Conservation (phyloP, 2,888 invertebrate species). For the Lingula anatina region DNA sequence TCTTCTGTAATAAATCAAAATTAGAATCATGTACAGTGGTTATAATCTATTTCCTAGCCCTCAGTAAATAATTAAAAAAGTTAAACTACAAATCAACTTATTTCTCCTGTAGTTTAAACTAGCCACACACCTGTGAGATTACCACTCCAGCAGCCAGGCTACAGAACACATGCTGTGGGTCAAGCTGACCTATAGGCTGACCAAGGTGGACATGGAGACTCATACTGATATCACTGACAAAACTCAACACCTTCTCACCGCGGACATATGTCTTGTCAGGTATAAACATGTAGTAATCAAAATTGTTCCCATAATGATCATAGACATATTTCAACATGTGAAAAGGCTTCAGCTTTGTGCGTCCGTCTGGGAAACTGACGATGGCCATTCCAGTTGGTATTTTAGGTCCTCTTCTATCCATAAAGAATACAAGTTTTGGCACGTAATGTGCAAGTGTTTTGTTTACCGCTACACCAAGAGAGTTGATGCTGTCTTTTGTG, state of each 20-base stretch:
- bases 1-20: too few relatives aligned
- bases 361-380: constrained; percentile 81
- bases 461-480: constrained; percentile 78
- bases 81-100: too few relatives aligned
- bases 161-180: too few relatives aligned
- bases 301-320: constrained; percentile 82
- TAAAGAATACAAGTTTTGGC: constrained; percentile 78
- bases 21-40: too few relatives aligned
- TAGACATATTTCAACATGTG: constrained; percentile 84
- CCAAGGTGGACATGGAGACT: constrained; percentile 80
- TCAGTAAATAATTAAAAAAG: too few relatives aligned
- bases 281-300: constrained; percentile 86
- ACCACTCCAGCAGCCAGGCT: constrained; percentile 76
- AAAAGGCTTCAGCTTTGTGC: constrained; percentile 72
- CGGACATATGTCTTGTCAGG: constrained; percentile 82
- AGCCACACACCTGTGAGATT: constrained; percentile 68
- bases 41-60: too few relatives aligned
- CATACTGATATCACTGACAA: constrained; percentile 74
- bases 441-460: constrained; percentile 78
- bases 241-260: constrained; percentile 66
- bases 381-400: constrained; percentile 54
- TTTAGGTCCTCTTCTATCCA: constrained; percentile 43
- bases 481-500: constrained; percentile 53
- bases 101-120: too few relatives aligned
- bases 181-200: too few relatives aligned